Conservation (phyloP, 2,797 vertebrate genomes). For the Eulemur albifrons region DNA sequence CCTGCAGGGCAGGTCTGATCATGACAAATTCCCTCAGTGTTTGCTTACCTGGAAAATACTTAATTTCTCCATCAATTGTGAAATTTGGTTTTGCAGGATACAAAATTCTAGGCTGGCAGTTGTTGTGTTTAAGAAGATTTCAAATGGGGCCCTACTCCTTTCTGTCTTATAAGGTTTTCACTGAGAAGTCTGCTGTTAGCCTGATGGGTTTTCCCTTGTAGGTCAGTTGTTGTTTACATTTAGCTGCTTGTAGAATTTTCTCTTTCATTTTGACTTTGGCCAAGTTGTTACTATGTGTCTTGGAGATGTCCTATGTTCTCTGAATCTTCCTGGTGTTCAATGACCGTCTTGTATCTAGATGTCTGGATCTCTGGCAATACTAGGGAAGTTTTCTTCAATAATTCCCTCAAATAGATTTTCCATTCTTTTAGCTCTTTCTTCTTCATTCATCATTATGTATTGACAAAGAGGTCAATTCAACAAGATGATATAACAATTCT, state of each 20-base stretch:
- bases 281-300: not conserved
- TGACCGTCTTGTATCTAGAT: not conserved
- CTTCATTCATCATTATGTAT: not conserved
- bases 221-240: not conserved
- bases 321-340: not conserved
- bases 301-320: not conserved
- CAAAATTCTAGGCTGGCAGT: not conserved
- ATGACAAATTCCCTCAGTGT: not conserved
- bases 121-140: not conserved
- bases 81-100: not conserved
- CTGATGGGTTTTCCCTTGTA: not conserved
- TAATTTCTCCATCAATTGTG: not conserved
- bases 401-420: not conserved
- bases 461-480: not conserved
- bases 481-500: not conserved
- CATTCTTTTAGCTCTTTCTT: not conserved
- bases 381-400: not conserved
- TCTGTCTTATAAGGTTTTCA: not conserved
- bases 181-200: not conserved
- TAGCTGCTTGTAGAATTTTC: not conserved
- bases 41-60: not conserved
- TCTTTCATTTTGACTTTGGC: not conserved
- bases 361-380: not conserved
- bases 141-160: not conserved
- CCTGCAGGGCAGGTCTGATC: not conserved